Evolutionary conservation across 2,113 vertebrate genomes (phyloP).

Genomic region (Microcebus lehilahytsara): DNA sequence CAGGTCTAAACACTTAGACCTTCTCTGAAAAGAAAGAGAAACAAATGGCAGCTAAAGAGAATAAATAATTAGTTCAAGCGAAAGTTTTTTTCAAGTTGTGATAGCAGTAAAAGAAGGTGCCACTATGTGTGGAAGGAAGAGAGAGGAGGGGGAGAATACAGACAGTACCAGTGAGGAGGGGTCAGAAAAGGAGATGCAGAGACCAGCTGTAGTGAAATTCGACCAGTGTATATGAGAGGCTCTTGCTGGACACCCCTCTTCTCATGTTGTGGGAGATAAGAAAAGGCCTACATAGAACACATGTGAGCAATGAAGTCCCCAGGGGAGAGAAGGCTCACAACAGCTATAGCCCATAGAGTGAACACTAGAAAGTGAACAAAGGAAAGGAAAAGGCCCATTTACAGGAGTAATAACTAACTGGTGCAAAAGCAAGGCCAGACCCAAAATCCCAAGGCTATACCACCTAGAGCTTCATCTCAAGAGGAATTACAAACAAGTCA

Average conservation of each 20-base stretch:
- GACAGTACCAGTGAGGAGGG: neutral
- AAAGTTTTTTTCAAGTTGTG: neutral
- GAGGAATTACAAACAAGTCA: neutral
- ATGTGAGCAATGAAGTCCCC: neutral
- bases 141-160: neutral
- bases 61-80: neutral
- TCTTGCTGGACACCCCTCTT: neutral
- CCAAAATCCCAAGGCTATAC: neutral
- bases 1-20: constrained; percentile 10
- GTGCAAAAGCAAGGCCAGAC: neutral
- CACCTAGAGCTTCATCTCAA: neutral
- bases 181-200: neutral
- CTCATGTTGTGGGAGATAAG: constrained; percentile 63
- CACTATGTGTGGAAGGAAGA: neutral
- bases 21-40: constrained; percentile 36
- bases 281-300: neutral
- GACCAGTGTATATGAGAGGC: constrained; percentile 19
- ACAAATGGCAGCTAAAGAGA: neutral
- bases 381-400: neutral
- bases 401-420: neutral
- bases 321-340: neutral
- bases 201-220: constrained; percentile 63
- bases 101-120: neutral
- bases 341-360: neutral
- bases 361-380: neutral